A percentile compares a stretch with the other conserved stretches of the same genome.
Conservation (phyloP, 1,140 invertebrate species). For the Aricia agestis region DNA sequence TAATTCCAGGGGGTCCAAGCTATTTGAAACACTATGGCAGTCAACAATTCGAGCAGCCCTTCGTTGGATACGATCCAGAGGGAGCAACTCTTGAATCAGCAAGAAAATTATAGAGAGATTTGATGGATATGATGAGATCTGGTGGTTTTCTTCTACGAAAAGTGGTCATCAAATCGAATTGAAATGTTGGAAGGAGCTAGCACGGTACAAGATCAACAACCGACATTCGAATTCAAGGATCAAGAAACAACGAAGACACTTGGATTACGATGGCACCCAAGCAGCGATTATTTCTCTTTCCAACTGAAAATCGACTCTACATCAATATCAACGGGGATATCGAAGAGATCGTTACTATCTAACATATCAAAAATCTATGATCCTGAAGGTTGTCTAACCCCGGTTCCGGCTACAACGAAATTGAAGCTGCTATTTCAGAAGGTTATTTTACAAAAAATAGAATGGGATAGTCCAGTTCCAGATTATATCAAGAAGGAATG, state of each 20-base stretch:
- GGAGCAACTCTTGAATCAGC: slow-evolving; percentile 4
- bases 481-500: slow-evolving; percentile 2
- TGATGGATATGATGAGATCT: slow-evolving; percentile 22
- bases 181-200: slow-evolving; percentile 18
- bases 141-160: slow-evolving; percentile 31
- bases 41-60: no score
- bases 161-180: slow-evolving; percentile 26
- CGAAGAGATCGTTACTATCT: slow-evolving; percentile 1
- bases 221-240: background rate
- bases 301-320: background rate
- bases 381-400: background rate
- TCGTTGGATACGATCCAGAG: no score
- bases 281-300: slow-evolving; percentile 9
- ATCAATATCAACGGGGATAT: background rate
- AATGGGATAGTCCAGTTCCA: background rate
- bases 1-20: no score
- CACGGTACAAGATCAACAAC: background rate
- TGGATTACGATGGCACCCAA: background rate
- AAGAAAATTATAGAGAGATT: slow-evolving; percentile 13
- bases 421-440: background rate
- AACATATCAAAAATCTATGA: slow-evolving; percentile 17
- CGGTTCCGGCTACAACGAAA: no score
- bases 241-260: slow-evolving; percentile 4
- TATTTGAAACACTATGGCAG: no score
- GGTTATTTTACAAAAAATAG: background rate